Conservation (phyloP, 1,140 invertebrate genomes). For the Lepidurus packardi region DNA sequence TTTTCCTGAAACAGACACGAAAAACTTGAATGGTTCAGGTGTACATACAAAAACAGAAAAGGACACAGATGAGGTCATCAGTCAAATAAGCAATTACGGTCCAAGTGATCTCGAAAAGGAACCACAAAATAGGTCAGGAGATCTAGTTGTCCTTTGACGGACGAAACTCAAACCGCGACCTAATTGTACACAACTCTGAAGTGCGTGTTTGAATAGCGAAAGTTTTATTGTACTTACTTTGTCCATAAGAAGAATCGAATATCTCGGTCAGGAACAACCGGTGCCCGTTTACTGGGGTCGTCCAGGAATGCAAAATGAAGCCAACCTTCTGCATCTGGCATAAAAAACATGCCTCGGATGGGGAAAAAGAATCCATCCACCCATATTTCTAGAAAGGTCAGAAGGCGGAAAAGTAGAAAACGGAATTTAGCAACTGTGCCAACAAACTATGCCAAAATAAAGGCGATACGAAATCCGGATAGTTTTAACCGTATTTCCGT, state of each 20-base stretch:
- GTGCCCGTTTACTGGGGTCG: constrained; percentile 22
- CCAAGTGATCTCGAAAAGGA: not conserved
- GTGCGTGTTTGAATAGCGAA: not conserved
- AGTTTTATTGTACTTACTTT: constrained; percentile 27
- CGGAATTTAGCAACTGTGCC: not conserved
- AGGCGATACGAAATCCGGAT: not conserved
- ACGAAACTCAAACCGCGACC: not conserved
- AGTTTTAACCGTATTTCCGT: not conserved
- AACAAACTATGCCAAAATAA: not conserved
- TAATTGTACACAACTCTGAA: constrained; percentile 15
- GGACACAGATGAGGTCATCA: not conserved
- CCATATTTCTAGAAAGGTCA: not conserved
- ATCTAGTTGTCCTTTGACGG: not conserved
- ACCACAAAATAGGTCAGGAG: not conserved
- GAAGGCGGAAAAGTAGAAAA: not conserved
- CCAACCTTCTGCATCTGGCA: constrained; percentile 32
- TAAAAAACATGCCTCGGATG: constrained; percentile 28
- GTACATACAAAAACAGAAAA: constrained; percentile 23
- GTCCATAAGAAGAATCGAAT: constrained; percentile 34
- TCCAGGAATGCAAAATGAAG: constrained; percentile 31
- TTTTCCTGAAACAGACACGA: constrained; percentile 25
- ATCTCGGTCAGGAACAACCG: constrained; percentile 27
- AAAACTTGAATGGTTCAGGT: constrained; percentile 12
- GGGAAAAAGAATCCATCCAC: constrained; percentile 17
- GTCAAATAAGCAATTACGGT: constrained; percentile 11